Percentiles rank a stretch among this genome's conserved stretches.
Conservation (phyloP, 92 coral and sea anemone genomes). For the Epizoanthus illoricatus region DNA sequence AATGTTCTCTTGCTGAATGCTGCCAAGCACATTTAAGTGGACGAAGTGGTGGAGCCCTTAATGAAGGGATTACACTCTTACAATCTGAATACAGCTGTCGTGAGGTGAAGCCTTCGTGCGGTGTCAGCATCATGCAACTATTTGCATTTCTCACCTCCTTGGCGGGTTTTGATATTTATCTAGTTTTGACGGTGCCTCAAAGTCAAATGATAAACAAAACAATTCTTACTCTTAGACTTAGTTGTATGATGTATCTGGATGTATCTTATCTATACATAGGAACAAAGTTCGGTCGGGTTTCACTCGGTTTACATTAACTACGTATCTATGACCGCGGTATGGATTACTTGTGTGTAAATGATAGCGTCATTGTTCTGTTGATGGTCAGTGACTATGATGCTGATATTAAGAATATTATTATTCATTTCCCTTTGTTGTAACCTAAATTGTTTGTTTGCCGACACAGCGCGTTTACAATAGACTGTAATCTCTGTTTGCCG, state of each 20-base stretch:
- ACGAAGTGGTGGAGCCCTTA: slow-evolving; percentile 7
- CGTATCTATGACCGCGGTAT: slow-evolving; percentile 1
- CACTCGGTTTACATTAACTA: not conserved
- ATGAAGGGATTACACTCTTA: not conserved
- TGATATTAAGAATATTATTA: not conserved
- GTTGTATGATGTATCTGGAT: not conserved
- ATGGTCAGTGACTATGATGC: not conserved
- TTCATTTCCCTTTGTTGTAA: not conserved
- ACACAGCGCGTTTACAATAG: slow-evolving; percentile 8
- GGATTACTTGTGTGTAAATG: not conserved
- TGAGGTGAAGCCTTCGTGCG: not conserved
- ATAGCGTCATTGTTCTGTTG: not conserved
- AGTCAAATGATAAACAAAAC: not conserved
- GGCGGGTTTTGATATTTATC: not conserved
- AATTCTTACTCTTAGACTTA: not conserved
- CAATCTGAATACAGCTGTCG: slow-evolving; percentile 17
- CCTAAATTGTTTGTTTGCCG: slow-evolving; percentile 18
- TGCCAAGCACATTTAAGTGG: not conserved
- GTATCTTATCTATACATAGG: not conserved
- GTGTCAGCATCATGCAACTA: not conserved
- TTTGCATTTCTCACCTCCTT: slow-evolving; percentile 8
- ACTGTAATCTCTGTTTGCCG: not conserved
- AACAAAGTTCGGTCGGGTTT: not conserved
- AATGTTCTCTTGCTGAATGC: not conserved
- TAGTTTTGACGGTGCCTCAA: not conserved